Evolutionary conservation across 1,140 invertebrate species (phyloP), one percentile per base, ranked within the genome.

Genomic region (Arion vulgaris): DNA sequence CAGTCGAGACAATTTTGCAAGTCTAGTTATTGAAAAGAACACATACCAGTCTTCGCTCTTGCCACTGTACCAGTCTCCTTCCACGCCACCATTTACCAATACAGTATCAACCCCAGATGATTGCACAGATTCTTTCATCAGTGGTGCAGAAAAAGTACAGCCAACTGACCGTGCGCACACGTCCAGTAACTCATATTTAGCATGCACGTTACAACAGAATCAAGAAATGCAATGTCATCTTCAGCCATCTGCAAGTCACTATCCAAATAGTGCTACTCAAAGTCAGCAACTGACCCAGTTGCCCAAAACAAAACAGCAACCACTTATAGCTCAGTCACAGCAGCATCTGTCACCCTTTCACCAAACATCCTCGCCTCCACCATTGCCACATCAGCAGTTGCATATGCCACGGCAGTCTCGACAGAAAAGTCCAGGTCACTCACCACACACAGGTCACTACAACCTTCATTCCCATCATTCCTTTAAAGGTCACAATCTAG

Each of bases 321-420:
- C 34, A 23, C 38, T 15, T 7, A 23, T 72, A 41, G 36, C 28
- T 9, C 36, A 71, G 26, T 23, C 36, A 71, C 68, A 72, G 1
- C 36, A 72, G 38, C 68, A 69, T 69, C 68, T 17, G 68, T 28
- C 28, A 69, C 19, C 71, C 39, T 39, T 72, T 72, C 71, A 39
- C 0, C 71, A 45, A 26, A 41, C 71, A 26, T 7, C 17, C 4
- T 72, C 41, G 9, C 68, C 68, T 19, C 28, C 71, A 26, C 71
- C 36, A n/a, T 13, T 26, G 41, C 11, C 41, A n/a, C 38, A 39
- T 41, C 71, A 39, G 7, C 71, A 72, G 23, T 19, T 72, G 36
- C 34, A 72, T 41, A 23, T 19, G 0, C 38, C 15, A n/a, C 1
- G 71, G 1, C 71, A 41, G 71, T 1, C 13, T 19, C 36, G 36